These are phyloP conservation scores for Diachasmimorpha longicaudata DNA, from an alignment of 1,140 invertebrate genomes.

Conservation along the genomic window DNA sequence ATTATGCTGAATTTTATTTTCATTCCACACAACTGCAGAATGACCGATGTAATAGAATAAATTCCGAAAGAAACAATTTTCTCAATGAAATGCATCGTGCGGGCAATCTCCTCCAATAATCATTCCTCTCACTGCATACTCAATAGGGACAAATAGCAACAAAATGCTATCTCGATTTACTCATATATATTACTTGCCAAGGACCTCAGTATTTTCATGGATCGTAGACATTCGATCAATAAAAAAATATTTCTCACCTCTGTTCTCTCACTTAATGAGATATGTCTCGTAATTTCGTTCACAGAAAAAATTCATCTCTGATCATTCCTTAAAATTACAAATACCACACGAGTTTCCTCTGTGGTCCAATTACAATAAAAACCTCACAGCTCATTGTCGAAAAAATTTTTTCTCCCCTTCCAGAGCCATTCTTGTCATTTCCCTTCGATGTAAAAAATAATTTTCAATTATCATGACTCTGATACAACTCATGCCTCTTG, in stretches of 20 bases:
- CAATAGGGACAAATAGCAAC: neutral
- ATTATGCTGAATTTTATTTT: too few species aligned
- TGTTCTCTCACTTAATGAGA: slow-evolving; percentile 22
- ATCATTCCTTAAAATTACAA: neutral
- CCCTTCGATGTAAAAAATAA: neutral
- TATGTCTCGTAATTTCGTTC: slow-evolving; percentile 25
- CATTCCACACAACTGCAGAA: neutral
- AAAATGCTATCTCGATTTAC: neutral
- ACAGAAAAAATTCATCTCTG: neutral
- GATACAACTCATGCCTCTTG: neutral
- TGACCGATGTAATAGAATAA: neutral
- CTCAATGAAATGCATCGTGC: neutral
- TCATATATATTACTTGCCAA: neutral
- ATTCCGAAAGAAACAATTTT: neutral
- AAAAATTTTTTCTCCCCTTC: neutral
- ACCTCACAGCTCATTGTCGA: neutral
- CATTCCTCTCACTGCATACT: neutral
- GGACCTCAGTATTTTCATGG: neutral
- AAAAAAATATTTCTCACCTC: slow-evolving; percentile 45
- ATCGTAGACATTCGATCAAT: slow-evolving; percentile 26
- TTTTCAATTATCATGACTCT: neutral
- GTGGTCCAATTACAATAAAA: neutral
- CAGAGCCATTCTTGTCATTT: neutral
- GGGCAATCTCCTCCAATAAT: neutral
- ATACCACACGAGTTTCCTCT: neutral